phyloP scores from a whole-genome alignment of 2,797 vertebrate genomes.

The Cynodonichthys magdalenae region DNA sequence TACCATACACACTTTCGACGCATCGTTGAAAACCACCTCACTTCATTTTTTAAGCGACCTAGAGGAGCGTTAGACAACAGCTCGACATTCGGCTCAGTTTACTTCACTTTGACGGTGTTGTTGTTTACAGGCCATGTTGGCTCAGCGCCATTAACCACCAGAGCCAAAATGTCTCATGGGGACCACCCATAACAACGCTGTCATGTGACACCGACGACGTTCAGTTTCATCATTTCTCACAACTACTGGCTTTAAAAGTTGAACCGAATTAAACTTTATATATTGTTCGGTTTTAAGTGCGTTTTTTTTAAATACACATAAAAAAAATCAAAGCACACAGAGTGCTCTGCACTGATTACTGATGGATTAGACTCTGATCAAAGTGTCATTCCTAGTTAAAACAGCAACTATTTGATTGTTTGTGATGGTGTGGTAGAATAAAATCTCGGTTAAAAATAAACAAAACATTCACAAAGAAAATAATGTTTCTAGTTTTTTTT shows the following conservation, averaged over 20 bases:
- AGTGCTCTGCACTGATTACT: background rate
- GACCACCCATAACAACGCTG: slow-evolving; percentile 65
- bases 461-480: background rate
- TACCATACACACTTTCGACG: slow-evolving; percentile 71
- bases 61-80: slow-evolving; percentile 31
- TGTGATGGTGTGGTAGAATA: background rate
- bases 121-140: slow-evolving; percentile 82
- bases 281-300: background rate
- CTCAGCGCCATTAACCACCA: slow-evolving; percentile 64
- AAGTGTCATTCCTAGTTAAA: background rate
- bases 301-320: background rate
- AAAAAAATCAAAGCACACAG: background rate
- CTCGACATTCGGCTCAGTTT: slow-evolving; percentile 60
- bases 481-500: slow-evolving; percentile 1
- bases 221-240: background rate
- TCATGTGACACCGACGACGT: slow-evolving; percentile 57
- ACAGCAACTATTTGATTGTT: background rate
- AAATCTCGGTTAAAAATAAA: background rate
- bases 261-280: background rate
- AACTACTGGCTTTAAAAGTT: background rate
- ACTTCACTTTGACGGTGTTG: slow-evolving; percentile 75
- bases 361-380: background rate
- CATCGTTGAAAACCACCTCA: slow-evolving; percentile 58
- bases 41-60: slow-evolving; percentile 1
- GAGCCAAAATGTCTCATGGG: slow-evolving; percentile 72